Conservation (phyloP, 2,888 invertebrate genomes). For the Cinara cedri region DNA sequence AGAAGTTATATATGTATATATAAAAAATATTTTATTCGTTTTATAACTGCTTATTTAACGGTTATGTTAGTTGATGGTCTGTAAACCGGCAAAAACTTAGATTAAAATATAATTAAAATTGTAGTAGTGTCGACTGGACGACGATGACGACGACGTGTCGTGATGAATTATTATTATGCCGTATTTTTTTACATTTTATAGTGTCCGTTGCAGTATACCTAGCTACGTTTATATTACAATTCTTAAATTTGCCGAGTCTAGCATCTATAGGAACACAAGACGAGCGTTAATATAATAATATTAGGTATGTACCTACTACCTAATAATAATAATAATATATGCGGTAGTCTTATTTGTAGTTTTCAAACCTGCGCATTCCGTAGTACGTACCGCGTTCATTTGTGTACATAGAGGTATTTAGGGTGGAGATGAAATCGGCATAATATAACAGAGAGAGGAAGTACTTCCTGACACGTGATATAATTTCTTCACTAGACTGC, state of each 20-base stretch:
- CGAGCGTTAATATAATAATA: not conserved
- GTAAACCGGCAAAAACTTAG: not conserved
- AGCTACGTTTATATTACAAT: not conserved
- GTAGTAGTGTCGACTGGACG: not conserved
- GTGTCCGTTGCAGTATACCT: no score
- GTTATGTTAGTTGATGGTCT: no score
- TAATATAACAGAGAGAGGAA: conserved; percentile 47
- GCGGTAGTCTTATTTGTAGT: conserved; percentile 15
- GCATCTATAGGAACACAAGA: not conserved
- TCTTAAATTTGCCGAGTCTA: not conserved
- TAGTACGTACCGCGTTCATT: not conserved
- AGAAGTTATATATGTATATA: no score
- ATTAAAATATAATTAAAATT: not conserved
- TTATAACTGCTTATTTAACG: no score
- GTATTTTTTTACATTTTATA: no score
- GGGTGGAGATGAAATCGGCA: conserved; percentile 55
- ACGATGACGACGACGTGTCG: not conserved
- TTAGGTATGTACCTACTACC: no score
- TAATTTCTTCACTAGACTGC: conserved; percentile 53
- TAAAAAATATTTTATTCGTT: no score
- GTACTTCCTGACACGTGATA: conserved; percentile 56
- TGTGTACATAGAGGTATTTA: conserved; percentile 43
- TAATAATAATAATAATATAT: conserved; percentile 4
- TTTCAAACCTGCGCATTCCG: conserved; percentile 40
- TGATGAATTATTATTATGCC: not conserved